phyloP scores from a whole-genome alignment of 2,888 invertebrate genomes.

The Oscheius myriophilus region DNA sequence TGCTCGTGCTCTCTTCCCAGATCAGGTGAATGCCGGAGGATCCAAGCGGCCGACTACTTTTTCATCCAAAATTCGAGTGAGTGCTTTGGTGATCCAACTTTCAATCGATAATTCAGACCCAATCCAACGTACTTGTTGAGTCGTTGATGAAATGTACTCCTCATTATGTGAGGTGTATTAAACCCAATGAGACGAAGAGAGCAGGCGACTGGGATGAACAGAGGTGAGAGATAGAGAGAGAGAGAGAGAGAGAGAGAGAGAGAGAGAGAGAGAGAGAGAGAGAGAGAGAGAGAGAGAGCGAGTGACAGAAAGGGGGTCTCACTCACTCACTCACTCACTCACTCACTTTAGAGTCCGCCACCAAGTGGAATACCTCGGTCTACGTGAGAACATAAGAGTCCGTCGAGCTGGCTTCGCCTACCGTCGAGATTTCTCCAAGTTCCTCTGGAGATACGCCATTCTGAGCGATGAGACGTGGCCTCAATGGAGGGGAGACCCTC shows the following conservation, averaged over 20 bases:
- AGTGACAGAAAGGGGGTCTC: no score
- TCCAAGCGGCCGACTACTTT: slow-evolving; percentile 78
- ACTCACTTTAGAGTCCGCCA: slow-evolving; percentile 75
- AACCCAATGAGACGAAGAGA: slow-evolving; percentile 80
- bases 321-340: no score
- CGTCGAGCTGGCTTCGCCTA: slow-evolving; percentile 80
- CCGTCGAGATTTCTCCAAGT: slow-evolving; percentile 69
- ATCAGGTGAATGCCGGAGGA: slow-evolving; percentile 72
- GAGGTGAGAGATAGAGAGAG: slow-evolving; percentile 48
- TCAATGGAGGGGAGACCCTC: slow-evolving; percentile 73
- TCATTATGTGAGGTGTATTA: slow-evolving; percentile 80
- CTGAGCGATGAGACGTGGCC: slow-evolving; percentile 79
- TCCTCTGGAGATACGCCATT: slow-evolving; percentile 76
- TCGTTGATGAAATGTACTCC: slow-evolving; percentile 79
- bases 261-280: slow-evolving; percentile 79
- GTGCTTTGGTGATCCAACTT: no score
- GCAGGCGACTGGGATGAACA: slow-evolving; percentile 78
- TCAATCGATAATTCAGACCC: slow-evolving; percentile 72
- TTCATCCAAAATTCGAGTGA: slow-evolving; percentile 78
- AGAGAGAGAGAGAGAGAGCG: slow-evolving; percentile 64
- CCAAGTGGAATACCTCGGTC: slow-evolving; percentile 79
- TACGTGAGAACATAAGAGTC: slow-evolving; percentile 80
- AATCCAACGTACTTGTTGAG: slow-evolving; percentile 78
- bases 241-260: slow-evolving; percentile 77
- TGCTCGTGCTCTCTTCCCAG: slow-evolving; percentile 77